Evolutionary conservation across 1,140 invertebrate genomes (phyloP), one percentile per base, ranked within the genome.

Genomic region (Druon quercuslanigerum): DNA sequence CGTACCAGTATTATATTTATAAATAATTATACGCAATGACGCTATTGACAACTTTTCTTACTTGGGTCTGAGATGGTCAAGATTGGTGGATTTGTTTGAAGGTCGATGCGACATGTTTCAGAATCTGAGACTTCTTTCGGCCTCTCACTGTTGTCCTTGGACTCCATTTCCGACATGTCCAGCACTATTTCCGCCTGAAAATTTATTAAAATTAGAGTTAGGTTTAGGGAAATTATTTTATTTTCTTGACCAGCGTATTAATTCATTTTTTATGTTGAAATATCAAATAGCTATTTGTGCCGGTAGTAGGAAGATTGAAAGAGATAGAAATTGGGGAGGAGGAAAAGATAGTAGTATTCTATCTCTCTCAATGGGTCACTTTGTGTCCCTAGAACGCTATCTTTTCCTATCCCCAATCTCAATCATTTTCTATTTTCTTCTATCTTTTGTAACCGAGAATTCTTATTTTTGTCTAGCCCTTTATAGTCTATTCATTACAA

Each of bases 101-200:
- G 40, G 40, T 66, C 60, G 16, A 66, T 66, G 8, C 60, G 33
- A 40, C 60, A 66, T 40, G 33, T 66, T 66, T 66, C 60, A n/a
- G 60, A 46, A n/a, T 66, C 60, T 8, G 7, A 33, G 16, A 33
- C 11, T 33, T 66, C 60, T 13, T 66, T n/a, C n/a, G 60, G 33
- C 40, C 60, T 33, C 33, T 40, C 60, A n/a, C 16, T n/a, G 1
- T 66, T 33, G 13, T 66, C 60, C 25, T 40, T 66, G 33, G 60
- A 66, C 8, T 78, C 71, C 33, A 52, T 20, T 14, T 60, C 77
- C 25, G 14, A 57, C 66, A 78, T 74, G 19, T 78, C 72, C 51
- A 78, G 20, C 14, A 72, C 52, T 6, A 77, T 54, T 56, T 78
- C 73, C 33, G 77, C 73, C 77, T 78, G 56, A 13, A 66, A 66